phyloP scores from a whole-genome alignment of 30 jellyfish, hydroid and myxozoan genomes.

The Euphysa ruthae region DNA sequence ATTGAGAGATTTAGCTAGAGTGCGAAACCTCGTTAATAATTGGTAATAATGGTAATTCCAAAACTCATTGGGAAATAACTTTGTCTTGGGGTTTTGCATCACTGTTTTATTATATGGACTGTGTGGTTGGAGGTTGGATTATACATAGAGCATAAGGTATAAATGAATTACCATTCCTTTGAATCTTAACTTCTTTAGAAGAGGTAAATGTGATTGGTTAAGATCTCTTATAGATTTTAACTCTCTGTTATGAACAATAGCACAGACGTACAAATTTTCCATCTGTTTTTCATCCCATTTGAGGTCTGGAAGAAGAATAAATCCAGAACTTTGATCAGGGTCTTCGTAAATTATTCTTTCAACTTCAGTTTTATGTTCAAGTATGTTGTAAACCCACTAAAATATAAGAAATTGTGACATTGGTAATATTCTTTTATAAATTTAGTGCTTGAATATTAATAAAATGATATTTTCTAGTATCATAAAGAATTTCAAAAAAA shows the following conservation, averaged over 20 bases:
- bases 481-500: too few relatives aligned
- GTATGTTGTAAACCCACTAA: conserved; percentile 89
- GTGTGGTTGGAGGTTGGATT: too few relatives aligned
- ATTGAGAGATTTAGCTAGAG: too few relatives aligned
- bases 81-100: too few relatives aligned
- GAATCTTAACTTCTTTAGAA: conserved; percentile 44
- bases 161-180: conserved; percentile 55
- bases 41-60: too few relatives aligned
- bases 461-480: too few relatives aligned
- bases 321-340: conserved; percentile 66
- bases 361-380: conserved; percentile 78
- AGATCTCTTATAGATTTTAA: conserved; percentile 59
- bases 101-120: too few relatives aligned
- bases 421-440: too few relatives aligned
- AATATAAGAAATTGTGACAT: too few relatives aligned
- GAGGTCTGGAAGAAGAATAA: conserved; percentile 75
- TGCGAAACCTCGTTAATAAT: too few relatives aligned
- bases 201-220: conserved; percentile 56
- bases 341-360: conserved; percentile 85
- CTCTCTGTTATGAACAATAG: conserved; percentile 38
- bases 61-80: too few relatives aligned
- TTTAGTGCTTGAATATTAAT: too few relatives aligned
- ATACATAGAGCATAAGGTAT: neutral
- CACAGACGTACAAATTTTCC: conserved; percentile 57
- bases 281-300: conserved; percentile 87